Conservation (phyloP, 2,113 vertebrate genomes). For the Garra rufa region DNA sequence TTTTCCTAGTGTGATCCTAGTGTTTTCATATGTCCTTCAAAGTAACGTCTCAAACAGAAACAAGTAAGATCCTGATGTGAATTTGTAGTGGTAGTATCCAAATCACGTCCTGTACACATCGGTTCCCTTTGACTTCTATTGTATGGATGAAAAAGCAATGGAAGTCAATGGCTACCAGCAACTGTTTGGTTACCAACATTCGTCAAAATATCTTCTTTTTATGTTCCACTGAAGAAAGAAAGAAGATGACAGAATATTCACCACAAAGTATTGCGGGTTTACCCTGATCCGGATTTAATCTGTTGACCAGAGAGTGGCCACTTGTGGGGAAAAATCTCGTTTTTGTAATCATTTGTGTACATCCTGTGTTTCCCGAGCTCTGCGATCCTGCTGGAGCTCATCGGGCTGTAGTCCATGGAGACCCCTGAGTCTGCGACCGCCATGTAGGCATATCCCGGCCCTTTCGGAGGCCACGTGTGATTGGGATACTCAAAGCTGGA, state of each 20-base stretch:
- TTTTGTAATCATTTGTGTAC: slow-evolving; percentile 80
- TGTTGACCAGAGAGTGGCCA: slow-evolving; percentile 53
- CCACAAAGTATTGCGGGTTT: background rate
- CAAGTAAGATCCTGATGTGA: slow-evolving; percentile 2
- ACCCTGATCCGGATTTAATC: slow-evolving; percentile 45
- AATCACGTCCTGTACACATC: background rate
- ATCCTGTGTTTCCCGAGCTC: slow-evolving; percentile 58
- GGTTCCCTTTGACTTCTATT: background rate
- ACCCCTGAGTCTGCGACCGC: slow-evolving; percentile 83
- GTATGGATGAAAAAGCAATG: too few species aligned
- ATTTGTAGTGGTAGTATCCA: background rate
- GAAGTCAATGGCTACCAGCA: background rate
- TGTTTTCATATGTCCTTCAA: background rate
- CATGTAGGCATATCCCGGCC: slow-evolving; percentile 78
- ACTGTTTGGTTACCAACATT: background rate
- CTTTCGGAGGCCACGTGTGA: slow-evolving; percentile 68
- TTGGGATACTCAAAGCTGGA: slow-evolving; percentile 82
- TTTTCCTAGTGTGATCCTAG: background rate
- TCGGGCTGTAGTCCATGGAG: slow-evolving; percentile 82
- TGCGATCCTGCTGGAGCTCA: slow-evolving; percentile 64
- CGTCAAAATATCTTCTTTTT: too few species aligned
- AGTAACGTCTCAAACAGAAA: background rate
- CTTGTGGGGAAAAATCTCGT: slow-evolving; percentile 64
- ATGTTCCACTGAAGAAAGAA: too few species aligned
- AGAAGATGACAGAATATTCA: too few species aligned